These are phyloP conservation scores for Gastrophysa polygoni DNA, from an alignment of 2,888 invertebrate species.

Conservation along the genomic window DNA sequence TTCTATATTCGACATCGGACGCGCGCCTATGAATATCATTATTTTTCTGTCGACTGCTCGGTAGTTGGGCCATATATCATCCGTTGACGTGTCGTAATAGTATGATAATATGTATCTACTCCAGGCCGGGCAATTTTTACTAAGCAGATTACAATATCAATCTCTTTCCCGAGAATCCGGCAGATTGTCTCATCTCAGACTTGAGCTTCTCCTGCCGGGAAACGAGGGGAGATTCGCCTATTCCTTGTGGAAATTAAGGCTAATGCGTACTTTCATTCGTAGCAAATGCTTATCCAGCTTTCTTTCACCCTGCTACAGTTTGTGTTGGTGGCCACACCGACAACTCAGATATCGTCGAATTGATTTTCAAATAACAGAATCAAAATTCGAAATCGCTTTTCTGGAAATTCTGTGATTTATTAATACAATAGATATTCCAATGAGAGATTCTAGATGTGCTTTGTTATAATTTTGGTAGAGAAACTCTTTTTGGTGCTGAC, in stretches of 20 bases:
- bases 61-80: conserved; percentile 58
- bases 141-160: conserved; percentile 61
- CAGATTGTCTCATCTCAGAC: conserved; percentile 47
- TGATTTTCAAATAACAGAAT: too few relatives aligned
- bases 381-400: too few relatives aligned
- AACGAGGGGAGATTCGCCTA: conserved; percentile 33
- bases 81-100: conserved; percentile 60
- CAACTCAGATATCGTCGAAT: too few relatives aligned
- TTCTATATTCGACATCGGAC: not conserved
- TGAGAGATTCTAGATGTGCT: too few relatives aligned
- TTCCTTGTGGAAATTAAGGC: conserved; percentile 53
- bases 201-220: conserved; percentile 30
- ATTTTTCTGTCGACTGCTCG: conserved; percentile 55
- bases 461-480: too few relatives aligned
- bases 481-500: too few relatives aligned
- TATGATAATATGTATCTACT: conserved; percentile 61
- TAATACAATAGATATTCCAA: too few relatives aligned
- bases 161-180: conserved; percentile 53
- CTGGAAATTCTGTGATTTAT: too few relatives aligned
- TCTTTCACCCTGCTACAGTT: too few relatives aligned
- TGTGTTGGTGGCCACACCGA: too few relatives aligned
- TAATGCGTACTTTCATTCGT: conserved; percentile 40
- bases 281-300: not conserved
- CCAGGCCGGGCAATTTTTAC: conserved; percentile 58
- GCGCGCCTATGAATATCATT: conserved; percentile 40